Evolutionary conservation across 2,113 vertebrate genomes (phyloP).

Genomic region (Fulmarus glacialis): DNA sequence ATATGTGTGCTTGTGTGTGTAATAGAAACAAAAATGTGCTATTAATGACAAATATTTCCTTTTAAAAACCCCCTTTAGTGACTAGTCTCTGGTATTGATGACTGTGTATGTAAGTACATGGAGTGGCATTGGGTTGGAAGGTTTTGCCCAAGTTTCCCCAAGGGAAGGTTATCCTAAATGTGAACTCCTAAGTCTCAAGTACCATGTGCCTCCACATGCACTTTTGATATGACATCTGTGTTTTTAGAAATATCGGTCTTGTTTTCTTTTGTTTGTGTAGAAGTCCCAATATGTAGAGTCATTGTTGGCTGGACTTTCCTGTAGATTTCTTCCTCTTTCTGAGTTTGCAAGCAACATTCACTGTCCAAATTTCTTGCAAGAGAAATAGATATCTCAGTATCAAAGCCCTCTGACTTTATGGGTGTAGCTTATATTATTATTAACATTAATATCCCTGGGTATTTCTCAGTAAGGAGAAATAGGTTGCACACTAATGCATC

Average conservation of each 20-base stretch:
- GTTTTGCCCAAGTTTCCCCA: not conserved
- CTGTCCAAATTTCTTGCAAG: not conserved
- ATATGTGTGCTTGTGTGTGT: not conserved
- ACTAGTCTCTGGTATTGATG: not conserved
- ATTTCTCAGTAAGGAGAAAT: not conserved
- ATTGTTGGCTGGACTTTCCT: not conserved
- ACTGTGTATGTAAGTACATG: accelerated
- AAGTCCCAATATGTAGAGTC: not conserved
- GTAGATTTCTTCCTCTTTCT: not conserved
- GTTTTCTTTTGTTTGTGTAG: not conserved
- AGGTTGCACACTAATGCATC: not conserved
- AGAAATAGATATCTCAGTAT: not conserved
- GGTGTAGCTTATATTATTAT: not conserved
- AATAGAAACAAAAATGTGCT: not conserved
- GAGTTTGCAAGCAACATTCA: not conserved
- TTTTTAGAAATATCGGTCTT: not conserved
- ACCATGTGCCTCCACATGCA: not conserved
- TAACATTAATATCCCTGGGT: not conserved
- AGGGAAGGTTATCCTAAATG: not conserved
- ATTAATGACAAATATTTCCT: not conserved
- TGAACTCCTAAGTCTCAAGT: not conserved
- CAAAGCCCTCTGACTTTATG: not conserved
- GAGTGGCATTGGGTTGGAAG: not conserved
- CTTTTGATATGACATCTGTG: not conserved
- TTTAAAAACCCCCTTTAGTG: not conserved